Percentiles rank a stretch among this genome's conserved stretches.
phyloP scores from a whole-genome alignment of 2,888 invertebrate species.

The Tetramorium bicarinatum region DNA sequence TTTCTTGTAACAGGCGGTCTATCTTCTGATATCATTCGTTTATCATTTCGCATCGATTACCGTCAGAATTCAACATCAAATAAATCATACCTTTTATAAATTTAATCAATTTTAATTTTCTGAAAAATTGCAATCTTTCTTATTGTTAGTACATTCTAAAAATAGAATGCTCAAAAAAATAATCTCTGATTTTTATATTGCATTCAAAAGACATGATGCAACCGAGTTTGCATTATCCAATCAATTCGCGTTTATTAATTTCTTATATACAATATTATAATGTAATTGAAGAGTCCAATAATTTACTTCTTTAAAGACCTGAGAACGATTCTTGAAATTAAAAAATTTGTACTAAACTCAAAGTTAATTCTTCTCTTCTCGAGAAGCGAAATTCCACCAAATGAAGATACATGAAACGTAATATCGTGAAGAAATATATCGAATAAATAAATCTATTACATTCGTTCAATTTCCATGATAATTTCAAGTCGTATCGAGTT shows the following conservation, averaged over 20 bases:
- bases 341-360: neutral
- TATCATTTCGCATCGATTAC: conserved; percentile 21
- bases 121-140: neutral
- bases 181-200: neutral
- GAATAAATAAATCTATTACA: neutral
- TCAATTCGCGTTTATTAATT: neutral
- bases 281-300: neutral
- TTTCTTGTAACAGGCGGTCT: conserved; percentile 1
- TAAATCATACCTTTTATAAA: neutral
- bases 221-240: neutral
- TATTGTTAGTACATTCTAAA: neutral
- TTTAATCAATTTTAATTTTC: neutral
- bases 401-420: neutral
- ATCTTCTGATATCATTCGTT: neutral
- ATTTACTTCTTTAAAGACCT: neutral
- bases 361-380: neutral
- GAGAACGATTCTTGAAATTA: neutral
- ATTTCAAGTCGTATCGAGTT: neutral
- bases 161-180: neutral
- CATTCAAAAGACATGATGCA: neutral
- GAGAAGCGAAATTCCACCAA: neutral
- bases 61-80: neutral
- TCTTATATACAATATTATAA: neutral
- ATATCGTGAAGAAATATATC: neutral
- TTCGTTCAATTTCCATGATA: neutral